These are phyloP conservation scores for Enteromius treurensis DNA, from an alignment of 2,797 vertebrate species.

Conservation along the genomic window DNA sequence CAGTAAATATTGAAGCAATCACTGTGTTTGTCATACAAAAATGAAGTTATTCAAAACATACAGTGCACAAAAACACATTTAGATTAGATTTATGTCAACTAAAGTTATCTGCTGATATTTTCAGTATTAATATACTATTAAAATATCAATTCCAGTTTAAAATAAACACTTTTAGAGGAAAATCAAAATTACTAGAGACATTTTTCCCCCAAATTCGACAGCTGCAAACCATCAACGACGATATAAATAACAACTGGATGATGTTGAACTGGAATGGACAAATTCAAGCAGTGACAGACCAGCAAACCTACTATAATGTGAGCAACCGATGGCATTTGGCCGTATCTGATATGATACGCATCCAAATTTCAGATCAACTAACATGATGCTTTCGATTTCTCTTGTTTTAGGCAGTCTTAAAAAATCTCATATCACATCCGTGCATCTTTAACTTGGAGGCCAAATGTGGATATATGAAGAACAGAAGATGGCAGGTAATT, in stretches of 20 bases:
- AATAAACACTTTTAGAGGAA: not conserved
- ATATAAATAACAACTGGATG: not conserved
- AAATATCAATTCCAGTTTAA: not conserved
- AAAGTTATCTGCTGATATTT: too few relatives aligned
- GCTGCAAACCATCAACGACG: not conserved
- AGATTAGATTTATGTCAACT: not conserved
- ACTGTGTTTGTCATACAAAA: not conserved
- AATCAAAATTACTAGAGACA: too few relatives aligned
- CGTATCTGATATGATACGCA: not conserved
- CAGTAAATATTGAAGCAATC: not conserved
- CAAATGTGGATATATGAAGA: slow-evolving; percentile 43
- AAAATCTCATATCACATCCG: slow-evolving; percentile 9
- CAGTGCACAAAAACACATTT: not conserved
- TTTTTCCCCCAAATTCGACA: not conserved
- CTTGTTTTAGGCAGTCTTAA: slow-evolving; percentile 37
- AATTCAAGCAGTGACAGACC: not conserved
- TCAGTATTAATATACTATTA: not conserved
- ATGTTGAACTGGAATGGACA: not conserved
- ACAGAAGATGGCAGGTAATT: slow-evolving; percentile 15
- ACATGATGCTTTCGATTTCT: not conserved
- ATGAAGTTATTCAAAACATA: not conserved
- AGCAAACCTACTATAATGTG: slow-evolving; percentile 1
- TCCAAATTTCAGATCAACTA: not conserved
- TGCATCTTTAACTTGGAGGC: slow-evolving; percentile 57
- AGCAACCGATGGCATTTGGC: not conserved